Evolutionary conservation across 2,797 vertebrate genomes (phyloP).

Genomic region (Myripristis murdjan): DNA sequence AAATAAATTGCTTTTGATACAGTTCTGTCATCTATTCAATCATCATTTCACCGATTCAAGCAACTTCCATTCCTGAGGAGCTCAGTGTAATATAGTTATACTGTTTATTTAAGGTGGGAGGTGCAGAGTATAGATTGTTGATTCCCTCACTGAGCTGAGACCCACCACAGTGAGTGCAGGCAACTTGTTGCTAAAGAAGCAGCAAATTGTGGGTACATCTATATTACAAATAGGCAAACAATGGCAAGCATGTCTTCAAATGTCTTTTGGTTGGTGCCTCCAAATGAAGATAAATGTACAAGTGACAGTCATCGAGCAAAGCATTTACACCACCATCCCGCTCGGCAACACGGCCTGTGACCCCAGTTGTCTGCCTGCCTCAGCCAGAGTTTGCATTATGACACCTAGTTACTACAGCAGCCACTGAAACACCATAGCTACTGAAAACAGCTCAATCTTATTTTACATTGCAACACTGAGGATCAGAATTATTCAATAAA

Average conservation of each 20-base stretch:
- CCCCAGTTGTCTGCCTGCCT: conserved; percentile 25
- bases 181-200: conserved; percentile 28
- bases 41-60: conserved; percentile 17
- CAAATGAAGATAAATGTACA: conserved; percentile 8
- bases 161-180: not conserved
- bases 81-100: conserved; percentile 23
- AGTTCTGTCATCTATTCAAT: not conserved
- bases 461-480: conserved; percentile 61
- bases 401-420: conserved; percentile 64
- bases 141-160: conserved; percentile 8
- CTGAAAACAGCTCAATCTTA: conserved; percentile 53
- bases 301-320: conserved; percentile 34
- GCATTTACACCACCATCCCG: conserved; percentile 6
- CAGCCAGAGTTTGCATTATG: conserved; percentile 39
- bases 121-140: conserved; percentile 36
- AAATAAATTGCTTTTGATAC: conserved; percentile 23
- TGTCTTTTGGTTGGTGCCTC: conserved; percentile 42
- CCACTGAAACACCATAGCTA: conserved; percentile 64
- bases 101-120: conserved; percentile 55
- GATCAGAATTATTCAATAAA: conserved; percentile 67
- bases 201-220: not conserved
- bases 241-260: conserved; percentile 30
- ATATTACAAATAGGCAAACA: conserved; percentile 39
- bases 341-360: conserved; percentile 24
- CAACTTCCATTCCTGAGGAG: conserved; percentile 63